Percentiles rank a stretch among this genome's conserved stretches.
Conservation (phyloP, 2,113 vertebrate species). For the Corythaixoides concolor region DNA sequence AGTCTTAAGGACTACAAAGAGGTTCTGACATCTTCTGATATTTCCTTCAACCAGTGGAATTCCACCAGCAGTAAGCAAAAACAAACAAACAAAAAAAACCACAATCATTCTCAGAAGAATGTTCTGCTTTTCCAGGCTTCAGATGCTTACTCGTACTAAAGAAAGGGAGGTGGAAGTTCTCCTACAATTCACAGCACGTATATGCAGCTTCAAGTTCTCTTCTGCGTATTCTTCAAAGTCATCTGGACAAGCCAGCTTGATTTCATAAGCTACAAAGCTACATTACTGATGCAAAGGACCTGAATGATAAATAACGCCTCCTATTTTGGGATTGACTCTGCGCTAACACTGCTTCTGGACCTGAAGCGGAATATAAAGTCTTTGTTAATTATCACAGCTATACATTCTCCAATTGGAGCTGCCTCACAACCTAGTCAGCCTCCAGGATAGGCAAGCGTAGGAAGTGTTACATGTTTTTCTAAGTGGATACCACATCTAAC, state of each 20-base stretch:
- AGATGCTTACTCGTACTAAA: background rate
- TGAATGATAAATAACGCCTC: background rate
- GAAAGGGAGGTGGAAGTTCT: background rate
- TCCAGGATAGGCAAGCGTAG: background rate
- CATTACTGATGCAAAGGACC: background rate
- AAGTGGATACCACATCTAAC: background rate
- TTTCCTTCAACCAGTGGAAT: background rate
- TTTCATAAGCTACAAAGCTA: background rate
- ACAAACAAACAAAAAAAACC: background rate
- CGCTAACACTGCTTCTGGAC: background rate
- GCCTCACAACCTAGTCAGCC: background rate
- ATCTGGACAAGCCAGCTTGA: background rate
- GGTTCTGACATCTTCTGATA: background rate
- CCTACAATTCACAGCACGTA: background rate
- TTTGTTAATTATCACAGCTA: background rate
- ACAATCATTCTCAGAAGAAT: background rate
- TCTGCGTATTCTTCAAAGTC: background rate
- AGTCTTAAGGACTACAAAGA: background rate
- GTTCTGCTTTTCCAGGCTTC: background rate
- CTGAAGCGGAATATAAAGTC: background rate
- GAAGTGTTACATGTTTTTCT: background rate
- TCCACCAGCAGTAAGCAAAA: background rate
- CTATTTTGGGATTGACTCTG: background rate
- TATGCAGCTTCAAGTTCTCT: background rate
- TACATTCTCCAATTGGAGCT: background rate